These are phyloP conservation scores for Poeciliopsis turrubarensis DNA, from an alignment of 2,113 vertebrate genomes.

Conservation along the genomic window DNA sequence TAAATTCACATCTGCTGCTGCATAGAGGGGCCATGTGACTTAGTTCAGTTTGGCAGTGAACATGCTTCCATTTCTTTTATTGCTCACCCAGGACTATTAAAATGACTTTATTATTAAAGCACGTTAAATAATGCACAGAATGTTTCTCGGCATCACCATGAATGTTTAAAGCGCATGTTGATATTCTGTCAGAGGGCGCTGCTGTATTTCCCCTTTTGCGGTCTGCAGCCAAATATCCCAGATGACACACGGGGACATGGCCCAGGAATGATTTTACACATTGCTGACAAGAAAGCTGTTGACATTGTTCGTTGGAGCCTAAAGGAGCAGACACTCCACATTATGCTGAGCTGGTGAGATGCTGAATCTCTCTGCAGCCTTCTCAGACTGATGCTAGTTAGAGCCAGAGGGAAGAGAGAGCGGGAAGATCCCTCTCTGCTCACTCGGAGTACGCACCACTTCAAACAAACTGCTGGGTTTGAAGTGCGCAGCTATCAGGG, in stretches of 20 bases:
- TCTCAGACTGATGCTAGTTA: slow-evolving; percentile 65
- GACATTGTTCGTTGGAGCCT: slow-evolving; percentile 56
- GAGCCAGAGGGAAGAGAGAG: slow-evolving; percentile 37
- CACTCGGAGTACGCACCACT: slow-evolving; percentile 54
- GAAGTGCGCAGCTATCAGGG: slow-evolving; percentile 42
- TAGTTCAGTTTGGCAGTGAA: slow-evolving; percentile 24
- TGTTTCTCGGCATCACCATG: slow-evolving; percentile 22
- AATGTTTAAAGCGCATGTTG: slow-evolving; percentile 9
- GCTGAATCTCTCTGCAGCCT: slow-evolving; percentile 56
- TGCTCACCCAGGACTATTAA: slow-evolving; percentile 48
- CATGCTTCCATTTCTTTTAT: slow-evolving; percentile 37
- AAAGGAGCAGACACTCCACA: slow-evolving; percentile 44
- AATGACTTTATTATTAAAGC: slow-evolving; percentile 25
- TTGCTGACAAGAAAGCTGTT: slow-evolving; percentile 57
- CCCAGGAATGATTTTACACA: slow-evolving; percentile 50
- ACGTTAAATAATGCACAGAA: slow-evolving; percentile 43
- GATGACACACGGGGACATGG: slow-evolving; percentile 34
- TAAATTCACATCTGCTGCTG: slow-evolving; percentile 55
- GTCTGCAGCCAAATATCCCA: slow-evolving; percentile 29
- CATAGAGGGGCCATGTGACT: slow-evolving; percentile 9
- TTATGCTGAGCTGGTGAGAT: slow-evolving; percentile 71
- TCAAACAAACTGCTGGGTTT: slow-evolving; percentile 60
- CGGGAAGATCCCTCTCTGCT: slow-evolving; percentile 46
- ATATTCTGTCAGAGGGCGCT: neutral
- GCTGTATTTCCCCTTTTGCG: slow-evolving; percentile 5